These are phyloP conservation scores for Bursaphelenchus okinawaensis DNA, from an alignment of 2,888 invertebrate genomes.

Conservation along the genomic window DNA sequence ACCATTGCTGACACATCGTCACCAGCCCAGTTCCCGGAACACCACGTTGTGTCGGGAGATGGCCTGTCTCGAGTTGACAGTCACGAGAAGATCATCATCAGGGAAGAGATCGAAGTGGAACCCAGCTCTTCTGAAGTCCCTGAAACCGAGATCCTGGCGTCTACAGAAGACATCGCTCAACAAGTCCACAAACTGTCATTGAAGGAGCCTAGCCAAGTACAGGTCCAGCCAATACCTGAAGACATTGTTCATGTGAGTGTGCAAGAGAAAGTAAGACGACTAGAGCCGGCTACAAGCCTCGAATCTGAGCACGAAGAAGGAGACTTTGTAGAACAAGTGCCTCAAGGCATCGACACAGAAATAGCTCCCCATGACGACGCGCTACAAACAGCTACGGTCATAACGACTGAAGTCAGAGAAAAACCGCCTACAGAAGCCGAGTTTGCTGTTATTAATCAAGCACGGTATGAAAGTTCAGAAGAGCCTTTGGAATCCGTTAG, in stretches of 20 bases:
- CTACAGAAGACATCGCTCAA: constrained; percentile 7
- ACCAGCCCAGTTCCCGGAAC: neutral
- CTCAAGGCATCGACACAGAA: neutral
- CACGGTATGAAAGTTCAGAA: neutral
- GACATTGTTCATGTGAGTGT: neutral
- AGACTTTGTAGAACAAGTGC: neutral
- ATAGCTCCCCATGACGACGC: neutral
- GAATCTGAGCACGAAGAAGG: constrained; percentile 3
- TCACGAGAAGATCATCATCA: neutral
- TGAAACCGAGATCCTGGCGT: neutral
- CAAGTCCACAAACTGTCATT: neutral
- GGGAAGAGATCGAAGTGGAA: neutral
- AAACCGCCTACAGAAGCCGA: neutral
- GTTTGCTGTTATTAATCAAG: neutral
- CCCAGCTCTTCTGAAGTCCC: neutral
- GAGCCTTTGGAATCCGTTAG: neutral
- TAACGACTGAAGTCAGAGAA: neutral
- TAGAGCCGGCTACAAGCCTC: neutral
- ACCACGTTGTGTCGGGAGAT: neutral
- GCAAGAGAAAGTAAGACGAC: neutral
- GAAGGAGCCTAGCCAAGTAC: neutral
- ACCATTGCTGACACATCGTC: neutral
- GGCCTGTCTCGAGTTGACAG: neutral
- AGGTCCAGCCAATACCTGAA: neutral
- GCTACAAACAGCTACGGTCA: neutral